These are phyloP conservation scores for Scomber scombrus DNA, from an alignment of 2,113 vertebrate species.

Conservation along the genomic window DNA sequence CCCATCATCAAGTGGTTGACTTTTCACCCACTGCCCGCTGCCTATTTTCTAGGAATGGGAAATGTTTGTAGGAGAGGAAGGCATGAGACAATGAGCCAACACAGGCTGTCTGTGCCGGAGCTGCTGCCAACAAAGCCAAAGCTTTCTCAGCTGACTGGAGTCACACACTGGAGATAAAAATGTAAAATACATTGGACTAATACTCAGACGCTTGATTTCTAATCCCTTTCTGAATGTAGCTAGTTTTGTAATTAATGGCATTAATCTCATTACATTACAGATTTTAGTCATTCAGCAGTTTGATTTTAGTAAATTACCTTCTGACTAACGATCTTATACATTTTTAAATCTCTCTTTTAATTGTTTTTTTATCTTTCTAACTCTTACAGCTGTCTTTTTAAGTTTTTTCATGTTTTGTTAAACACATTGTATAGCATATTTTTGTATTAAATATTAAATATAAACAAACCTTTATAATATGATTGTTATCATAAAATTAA, in stretches of 20 bases:
- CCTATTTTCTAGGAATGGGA: conserved; percentile 70
- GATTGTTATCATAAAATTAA: too few relatives aligned
- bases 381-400: too few relatives aligned
- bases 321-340: too few relatives aligned
- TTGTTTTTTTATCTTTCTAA: too few relatives aligned
- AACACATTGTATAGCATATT: too few relatives aligned
- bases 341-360: too few relatives aligned
- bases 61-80: conserved; percentile 65
- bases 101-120: conserved; percentile 55
- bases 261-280: background rate
- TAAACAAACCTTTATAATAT: too few relatives aligned
- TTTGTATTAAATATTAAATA: too few relatives aligned
- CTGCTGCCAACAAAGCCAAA: conserved; percentile 57
- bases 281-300: background rate
- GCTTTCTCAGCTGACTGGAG: conserved; percentile 71
- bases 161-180: conserved; percentile 32
- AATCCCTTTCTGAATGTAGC: background rate
- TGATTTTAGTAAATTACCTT: background rate
- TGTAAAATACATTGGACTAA: background rate
- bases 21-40: conserved; percentile 72
- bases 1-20: conserved; percentile 54
- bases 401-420: too few relatives aligned
- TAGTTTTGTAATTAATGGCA: background rate
- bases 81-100: conserved; percentile 56
- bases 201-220: background rate